Evolutionary conservation across 2,888 invertebrate genomes (phyloP).

Genomic region (Aspidiotus rigidus): DNA sequence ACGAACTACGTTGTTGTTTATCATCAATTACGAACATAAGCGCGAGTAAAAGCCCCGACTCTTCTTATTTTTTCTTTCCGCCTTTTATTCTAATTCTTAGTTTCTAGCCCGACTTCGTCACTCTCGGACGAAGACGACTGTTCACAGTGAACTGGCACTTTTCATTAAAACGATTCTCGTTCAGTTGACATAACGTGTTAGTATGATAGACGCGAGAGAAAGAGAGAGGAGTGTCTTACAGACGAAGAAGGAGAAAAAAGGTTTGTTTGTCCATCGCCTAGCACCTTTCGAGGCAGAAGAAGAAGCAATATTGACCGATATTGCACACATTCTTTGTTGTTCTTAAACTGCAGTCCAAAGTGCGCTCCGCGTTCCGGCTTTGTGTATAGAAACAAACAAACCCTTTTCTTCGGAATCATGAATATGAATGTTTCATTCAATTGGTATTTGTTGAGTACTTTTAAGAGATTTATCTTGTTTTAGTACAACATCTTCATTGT

Average conservation of each 20-base stretch:
- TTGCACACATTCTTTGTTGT: slow-evolving; percentile 26
- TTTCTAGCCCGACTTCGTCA: slow-evolving; percentile 34
- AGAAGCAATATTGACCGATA: slow-evolving; percentile 26
- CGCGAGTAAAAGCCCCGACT: slow-evolving; percentile 38
- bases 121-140: slow-evolving; percentile 31
- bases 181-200: slow-evolving; percentile 32
- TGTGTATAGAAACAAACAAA: slow-evolving; percentile 24
- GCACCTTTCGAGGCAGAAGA: slow-evolving; percentile 22
- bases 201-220: not conserved
- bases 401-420: slow-evolving; percentile 29
- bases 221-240: too few species aligned
- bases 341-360: slow-evolving; percentile 14
- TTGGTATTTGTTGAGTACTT: slow-evolving; percentile 26
- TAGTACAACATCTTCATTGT: too few species aligned
- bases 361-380: not conserved
- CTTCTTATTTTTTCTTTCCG: slow-evolving; percentile 28
- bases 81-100: slow-evolving; percentile 34
- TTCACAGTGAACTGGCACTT: slow-evolving; percentile 29
- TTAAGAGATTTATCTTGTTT: slow-evolving; percentile 21
- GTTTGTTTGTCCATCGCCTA: slow-evolving; percentile 27
- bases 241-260: slow-evolving; percentile 15
- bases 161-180: slow-evolving; percentile 31
- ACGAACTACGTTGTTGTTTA: slow-evolving; percentile 22
- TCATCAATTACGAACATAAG: slow-evolving; percentile 29
- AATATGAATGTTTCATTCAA: slow-evolving; percentile 30